These are phyloP conservation scores for Callionymus lyra DNA, from an alignment of 2,113 vertebrate genomes.

Conservation along the genomic window DNA sequence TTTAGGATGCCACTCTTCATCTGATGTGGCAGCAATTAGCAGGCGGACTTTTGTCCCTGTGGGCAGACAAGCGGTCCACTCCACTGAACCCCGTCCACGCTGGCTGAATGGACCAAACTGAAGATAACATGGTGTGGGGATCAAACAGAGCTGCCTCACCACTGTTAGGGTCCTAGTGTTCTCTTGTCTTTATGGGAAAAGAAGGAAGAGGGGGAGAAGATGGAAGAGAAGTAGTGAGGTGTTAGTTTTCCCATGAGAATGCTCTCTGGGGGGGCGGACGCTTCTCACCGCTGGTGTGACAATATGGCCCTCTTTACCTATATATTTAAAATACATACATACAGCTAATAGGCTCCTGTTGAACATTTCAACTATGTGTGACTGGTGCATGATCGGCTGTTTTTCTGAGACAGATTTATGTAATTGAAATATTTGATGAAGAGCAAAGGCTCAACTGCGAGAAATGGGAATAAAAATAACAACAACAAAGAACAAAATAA, in stretches of 20 bases:
- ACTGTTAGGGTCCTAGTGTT: conserved; percentile 50
- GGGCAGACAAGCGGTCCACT: conserved; percentile 68
- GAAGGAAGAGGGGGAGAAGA: conserved; percentile 37
- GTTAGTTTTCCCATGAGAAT: conserved; percentile 80
- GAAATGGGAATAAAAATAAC: too few species aligned
- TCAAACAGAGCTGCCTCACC: conserved; percentile 57
- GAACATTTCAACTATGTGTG: too few species aligned
- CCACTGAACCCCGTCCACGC: conserved; percentile 77
- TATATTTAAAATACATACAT: too few species aligned
- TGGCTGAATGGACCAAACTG: conserved; percentile 62
- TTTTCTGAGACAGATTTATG: too few species aligned
- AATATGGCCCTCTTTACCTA: too few species aligned
- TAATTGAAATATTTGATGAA: too few species aligned
- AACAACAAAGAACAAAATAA: too few species aligned
- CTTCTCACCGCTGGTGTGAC: too few species aligned
- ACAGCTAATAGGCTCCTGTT: too few species aligned
- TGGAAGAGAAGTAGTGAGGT: conserved; percentile 41
- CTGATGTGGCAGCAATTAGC: conserved; percentile 88
- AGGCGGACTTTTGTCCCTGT: conserved; percentile 72
- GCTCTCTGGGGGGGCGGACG: conserved; percentile 21
- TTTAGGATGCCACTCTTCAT: conserved; percentile 69
- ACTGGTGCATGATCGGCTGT: too few species aligned
- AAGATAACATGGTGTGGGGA: conserved; percentile 46
- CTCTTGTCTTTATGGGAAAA: conserved; percentile 54
- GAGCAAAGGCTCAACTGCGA: too few species aligned